A percentile compares a stretch with the other conserved stretches of the same genome.
Evolutionary conservation across 2,113 vertebrate genomes (phyloP).

Genomic region (Neodontobutis hainanensis): DNA sequence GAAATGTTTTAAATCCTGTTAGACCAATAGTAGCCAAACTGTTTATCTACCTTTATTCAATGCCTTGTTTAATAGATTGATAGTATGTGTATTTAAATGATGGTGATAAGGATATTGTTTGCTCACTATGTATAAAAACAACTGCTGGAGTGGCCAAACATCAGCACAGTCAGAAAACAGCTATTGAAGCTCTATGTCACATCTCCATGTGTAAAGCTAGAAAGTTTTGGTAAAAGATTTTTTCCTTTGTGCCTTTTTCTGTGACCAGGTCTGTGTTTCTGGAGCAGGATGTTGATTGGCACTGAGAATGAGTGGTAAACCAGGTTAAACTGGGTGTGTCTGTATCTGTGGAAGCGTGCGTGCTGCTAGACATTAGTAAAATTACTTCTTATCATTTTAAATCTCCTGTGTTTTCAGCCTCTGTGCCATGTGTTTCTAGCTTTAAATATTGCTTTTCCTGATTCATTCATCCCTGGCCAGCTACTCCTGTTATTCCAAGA

Average conservation of each 20-base stretch:
- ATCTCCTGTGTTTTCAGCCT: neutral
- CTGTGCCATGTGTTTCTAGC: slow-evolving; percentile 38
- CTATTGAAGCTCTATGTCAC: neutral
- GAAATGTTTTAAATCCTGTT: neutral
- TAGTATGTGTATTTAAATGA: too few relatives aligned
- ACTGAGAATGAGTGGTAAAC: slow-evolving; percentile 20
- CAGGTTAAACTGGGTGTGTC: slow-evolving; percentile 19
- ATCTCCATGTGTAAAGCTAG: too few relatives aligned
- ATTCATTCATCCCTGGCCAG: slow-evolving; percentile 43
- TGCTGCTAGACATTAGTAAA: neutral
- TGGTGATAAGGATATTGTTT: neutral
- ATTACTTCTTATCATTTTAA: neutral
- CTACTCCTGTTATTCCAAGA: slow-evolving; percentile 63
- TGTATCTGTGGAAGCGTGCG: neutral
- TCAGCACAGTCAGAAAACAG: slow-evolving; percentile 1
- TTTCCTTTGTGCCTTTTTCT: too few relatives aligned
- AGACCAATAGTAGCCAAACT: too few relatives aligned
- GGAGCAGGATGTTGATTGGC: slow-evolving; percentile 3
- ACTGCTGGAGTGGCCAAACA: neutral
- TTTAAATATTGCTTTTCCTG: slow-evolving; percentile 39
- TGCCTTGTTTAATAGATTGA: too few relatives aligned
- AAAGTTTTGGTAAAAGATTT: too few relatives aligned
- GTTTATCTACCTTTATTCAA: too few relatives aligned
- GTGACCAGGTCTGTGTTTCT: neutral
- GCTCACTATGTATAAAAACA: neutral